phyloP scores from a whole-genome alignment of 2,797 vertebrate species.

The Spea hammondii region DNA sequence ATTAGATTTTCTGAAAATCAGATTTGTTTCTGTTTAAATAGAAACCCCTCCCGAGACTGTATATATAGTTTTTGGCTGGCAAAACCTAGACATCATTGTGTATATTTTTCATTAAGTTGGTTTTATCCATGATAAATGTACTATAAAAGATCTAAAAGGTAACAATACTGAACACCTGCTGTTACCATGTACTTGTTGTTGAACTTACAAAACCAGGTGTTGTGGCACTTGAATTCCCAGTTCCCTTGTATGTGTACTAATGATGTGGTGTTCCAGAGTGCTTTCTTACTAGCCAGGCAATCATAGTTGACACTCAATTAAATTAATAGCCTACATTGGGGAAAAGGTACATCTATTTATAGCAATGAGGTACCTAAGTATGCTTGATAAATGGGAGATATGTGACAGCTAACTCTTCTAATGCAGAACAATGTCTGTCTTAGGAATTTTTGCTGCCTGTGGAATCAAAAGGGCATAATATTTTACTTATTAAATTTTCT shows the following conservation, averaged over 20 bases:
- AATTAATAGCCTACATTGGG: conserved; percentile 52
- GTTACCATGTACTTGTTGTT: conserved; percentile 38
- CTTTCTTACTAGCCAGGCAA: conserved; percentile 50
- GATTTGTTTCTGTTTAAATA: background rate
- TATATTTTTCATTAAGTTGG: conserved; percentile 22
- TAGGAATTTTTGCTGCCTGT: conserved; percentile 25
- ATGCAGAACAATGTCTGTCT: conserved; percentile 30
- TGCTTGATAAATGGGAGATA: conserved; percentile 46
- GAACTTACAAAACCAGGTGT: conserved; percentile 37
- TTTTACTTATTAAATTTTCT: background rate
- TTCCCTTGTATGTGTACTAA: conserved; percentile 50
- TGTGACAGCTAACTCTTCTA: conserved; percentile 43
- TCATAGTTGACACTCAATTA: conserved; percentile 52
- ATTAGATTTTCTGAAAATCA: background rate
- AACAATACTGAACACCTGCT: conserved; percentile 34
- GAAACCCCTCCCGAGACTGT: background rate
- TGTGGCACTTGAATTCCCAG: conserved; percentile 45
- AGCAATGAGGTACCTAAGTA: conserved; percentile 43
- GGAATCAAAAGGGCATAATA: conserved; percentile 15
- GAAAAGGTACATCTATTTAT: conserved; percentile 45
- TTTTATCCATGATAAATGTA: conserved; percentile 32
- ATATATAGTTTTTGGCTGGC: background rate
- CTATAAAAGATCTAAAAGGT: conserved; percentile 28
- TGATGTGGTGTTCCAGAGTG: conserved; percentile 44
- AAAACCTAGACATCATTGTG: background rate